phyloP scores from a whole-genome alignment of 2,888 invertebrate species.

The Thereva unica region DNA sequence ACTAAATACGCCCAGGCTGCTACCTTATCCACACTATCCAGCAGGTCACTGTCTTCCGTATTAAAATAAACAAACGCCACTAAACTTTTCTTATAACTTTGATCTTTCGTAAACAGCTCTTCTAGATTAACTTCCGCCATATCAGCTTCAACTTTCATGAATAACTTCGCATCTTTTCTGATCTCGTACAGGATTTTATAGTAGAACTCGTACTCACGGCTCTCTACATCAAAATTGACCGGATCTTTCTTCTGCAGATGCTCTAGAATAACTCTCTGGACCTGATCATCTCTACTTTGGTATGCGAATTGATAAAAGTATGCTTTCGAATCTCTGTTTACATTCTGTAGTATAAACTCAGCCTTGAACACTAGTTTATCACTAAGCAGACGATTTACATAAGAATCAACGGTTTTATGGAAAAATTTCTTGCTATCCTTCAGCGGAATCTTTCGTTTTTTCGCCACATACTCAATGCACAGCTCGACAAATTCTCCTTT shows the following conservation, averaged over 20 bases:
- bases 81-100: slow-evolving; percentile 49
- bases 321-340: slow-evolving; percentile 52
- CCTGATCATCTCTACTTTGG: slow-evolving; percentile 63
- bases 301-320: slow-evolving; percentile 61
- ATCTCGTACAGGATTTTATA: slow-evolving; percentile 51
- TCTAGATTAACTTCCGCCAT: slow-evolving; percentile 51
- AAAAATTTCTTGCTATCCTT: slow-evolving; percentile 50
- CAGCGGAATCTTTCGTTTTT: slow-evolving; percentile 46
- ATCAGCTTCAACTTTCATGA: slow-evolving; percentile 38
- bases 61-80: slow-evolving; percentile 55
- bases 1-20: slow-evolving; percentile 53
- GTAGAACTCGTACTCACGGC: slow-evolving; percentile 49
- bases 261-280: slow-evolving; percentile 69
- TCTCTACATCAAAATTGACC: slow-evolving; percentile 48
- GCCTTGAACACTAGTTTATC: slow-evolving; percentile 55
- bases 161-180: slow-evolving; percentile 43
- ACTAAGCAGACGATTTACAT: slow-evolving; percentile 52
- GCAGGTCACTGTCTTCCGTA: slow-evolving; percentile 49
- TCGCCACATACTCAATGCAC: slow-evolving; percentile 53
- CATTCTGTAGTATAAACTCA: slow-evolving; percentile 51
- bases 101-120: slow-evolving; percentile 52
- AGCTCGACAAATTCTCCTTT: slow-evolving; percentile 55
- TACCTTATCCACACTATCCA: slow-evolving; percentile 52
- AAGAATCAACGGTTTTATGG: slow-evolving; percentile 53
- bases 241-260: slow-evolving; percentile 64